Percentiles rank a stretch among this genome's conserved stretches.
These are phyloP conservation scores for Oncorhynchus kisutch DNA, from an alignment of 2,113 vertebrate species.

Conservation along the genomic window DNA sequence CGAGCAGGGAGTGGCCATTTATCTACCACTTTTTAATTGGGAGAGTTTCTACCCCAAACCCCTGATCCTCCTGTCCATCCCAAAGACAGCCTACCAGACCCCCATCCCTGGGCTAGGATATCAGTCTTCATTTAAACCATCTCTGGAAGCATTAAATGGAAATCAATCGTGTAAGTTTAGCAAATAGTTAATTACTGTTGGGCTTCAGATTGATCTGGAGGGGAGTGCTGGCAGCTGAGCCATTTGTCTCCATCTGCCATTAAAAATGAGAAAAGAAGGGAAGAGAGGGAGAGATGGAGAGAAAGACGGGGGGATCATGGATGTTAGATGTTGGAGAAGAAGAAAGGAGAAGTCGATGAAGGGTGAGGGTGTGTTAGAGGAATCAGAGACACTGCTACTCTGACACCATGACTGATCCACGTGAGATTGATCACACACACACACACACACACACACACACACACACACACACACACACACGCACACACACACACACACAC, in stretches of 20 bases:
- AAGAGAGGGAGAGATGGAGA: slow-evolving; percentile 34
- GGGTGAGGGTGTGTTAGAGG: background rate
- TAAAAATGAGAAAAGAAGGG: slow-evolving; percentile 73
- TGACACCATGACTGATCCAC: no score
- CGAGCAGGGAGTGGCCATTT: slow-evolving; percentile 60
- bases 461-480: no score
- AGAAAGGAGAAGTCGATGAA: background rate
- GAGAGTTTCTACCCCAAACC: slow-evolving; percentile 77
- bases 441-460: no score
- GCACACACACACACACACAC: no score
- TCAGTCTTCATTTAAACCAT: slow-evolving; percentile 86
- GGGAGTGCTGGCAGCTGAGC: slow-evolving; percentile 81
- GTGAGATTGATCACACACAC: no score
- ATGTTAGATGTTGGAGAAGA: background rate
- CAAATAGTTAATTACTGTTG: slow-evolving; percentile 92
- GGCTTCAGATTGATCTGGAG: slow-evolving; percentile 85
- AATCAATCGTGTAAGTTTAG: slow-evolving; percentile 92
- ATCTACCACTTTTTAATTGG: slow-evolving; percentile 36
- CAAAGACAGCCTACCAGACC: slow-evolving; percentile 3
- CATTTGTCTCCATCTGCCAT: slow-evolving; percentile 87
- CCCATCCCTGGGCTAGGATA: slow-evolving; percentile 63
- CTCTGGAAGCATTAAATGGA: slow-evolving; percentile 87
- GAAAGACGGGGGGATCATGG: slow-evolving; percentile 42
- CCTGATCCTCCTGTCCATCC: slow-evolving; percentile 43
- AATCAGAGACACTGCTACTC: no score